Percentiles rank a stretch among this genome's conserved stretches.
phyloP scores from a whole-genome alignment of 2,113 vertebrate genomes.

The Australoheros scitulus region DNA sequence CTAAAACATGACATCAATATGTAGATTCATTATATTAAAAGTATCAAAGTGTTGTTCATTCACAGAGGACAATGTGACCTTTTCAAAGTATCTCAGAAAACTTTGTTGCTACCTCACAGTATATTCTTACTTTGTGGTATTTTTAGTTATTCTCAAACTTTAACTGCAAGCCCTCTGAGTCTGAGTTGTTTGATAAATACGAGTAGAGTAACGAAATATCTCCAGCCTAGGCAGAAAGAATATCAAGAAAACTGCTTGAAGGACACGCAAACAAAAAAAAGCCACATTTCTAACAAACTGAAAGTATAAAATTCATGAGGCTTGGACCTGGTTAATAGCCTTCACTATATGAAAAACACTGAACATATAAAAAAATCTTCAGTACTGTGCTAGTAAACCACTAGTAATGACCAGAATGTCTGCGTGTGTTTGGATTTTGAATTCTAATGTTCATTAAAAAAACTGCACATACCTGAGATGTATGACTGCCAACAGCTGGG shows the following conservation, averaged over 20 bases:
- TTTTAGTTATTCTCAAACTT: conserved; percentile 36
- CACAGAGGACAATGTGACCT: not conserved
- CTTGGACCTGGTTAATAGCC: not conserved
- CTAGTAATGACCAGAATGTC: not conserved
- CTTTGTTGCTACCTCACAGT: not conserved
- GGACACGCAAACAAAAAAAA: conserved; percentile 35
- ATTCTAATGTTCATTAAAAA: conserved; percentile 14
- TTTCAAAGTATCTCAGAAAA: conserved; percentile 2
- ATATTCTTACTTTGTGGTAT: conserved; percentile 13
- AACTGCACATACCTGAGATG: conserved; percentile 29
- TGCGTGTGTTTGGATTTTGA: conserved; percentile 28
- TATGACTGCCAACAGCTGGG: conserved; percentile 61
- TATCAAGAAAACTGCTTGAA: conserved; percentile 55
- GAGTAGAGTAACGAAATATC: conserved; percentile 1
- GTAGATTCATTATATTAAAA: not conserved
- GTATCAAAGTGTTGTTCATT: not conserved
- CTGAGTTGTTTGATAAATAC: conserved; percentile 42
- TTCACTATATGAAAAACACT: conserved; percentile 15
- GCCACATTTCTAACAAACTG: conserved; percentile 26
- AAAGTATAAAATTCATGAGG: conserved; percentile 28
- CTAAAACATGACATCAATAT: not conserved
- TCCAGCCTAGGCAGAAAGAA: not conserved
- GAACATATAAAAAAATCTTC: not conserved
- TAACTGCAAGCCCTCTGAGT: conserved; percentile 10
- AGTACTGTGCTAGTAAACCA: not conserved